phyloP scores from a whole-genome alignment of 2,888 invertebrate genomes.

The Melitaea athalia region DNA sequence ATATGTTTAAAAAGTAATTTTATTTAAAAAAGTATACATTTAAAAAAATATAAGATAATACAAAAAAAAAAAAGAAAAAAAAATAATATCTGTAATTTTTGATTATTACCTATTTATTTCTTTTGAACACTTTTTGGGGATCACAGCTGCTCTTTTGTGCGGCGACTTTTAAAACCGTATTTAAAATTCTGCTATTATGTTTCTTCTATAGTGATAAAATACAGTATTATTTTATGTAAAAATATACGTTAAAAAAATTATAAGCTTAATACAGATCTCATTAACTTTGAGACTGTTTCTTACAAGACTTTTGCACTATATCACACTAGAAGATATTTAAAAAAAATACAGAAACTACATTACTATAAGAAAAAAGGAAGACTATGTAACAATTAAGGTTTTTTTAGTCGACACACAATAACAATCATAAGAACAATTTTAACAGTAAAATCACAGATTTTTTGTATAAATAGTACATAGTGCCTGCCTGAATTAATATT shows the following conservation, averaged over 20 bases:
- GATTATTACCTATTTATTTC: slow-evolving; percentile 14
- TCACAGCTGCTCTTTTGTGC: slow-evolving; percentile 30
- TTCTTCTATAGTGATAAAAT: not conserved
- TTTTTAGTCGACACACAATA: slow-evolving; percentile 27
- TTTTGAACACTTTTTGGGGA: slow-evolving; percentile 35
- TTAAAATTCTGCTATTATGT: not conserved
- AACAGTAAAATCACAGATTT: slow-evolving; percentile 36
- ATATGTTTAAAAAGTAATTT: not conserved
- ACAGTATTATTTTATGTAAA: not conserved
- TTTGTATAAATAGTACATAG: slow-evolving; percentile 8
- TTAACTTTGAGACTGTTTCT: not conserved
- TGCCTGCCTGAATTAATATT: not conserved
- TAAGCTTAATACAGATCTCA: not conserved
- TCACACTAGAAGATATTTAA: not conserved
- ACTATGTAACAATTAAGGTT: slow-evolving; percentile 7
- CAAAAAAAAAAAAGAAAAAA: not conserved
- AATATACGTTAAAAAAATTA: not conserved
- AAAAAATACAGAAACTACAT: not conserved
- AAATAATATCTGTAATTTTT: slow-evolving; percentile 17
- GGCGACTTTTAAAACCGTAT: slow-evolving; percentile 12
- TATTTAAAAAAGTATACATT: not conserved
- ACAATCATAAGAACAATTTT: slow-evolving; percentile 34
- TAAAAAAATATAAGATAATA: not conserved
- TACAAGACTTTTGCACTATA: not conserved
- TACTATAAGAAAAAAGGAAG: not conserved